A percentile compares a stretch with the other conserved stretches of the same genome.
phyloP scores from a whole-genome alignment of 1,140 invertebrate species.

The Lucilia cuprina region DNA sequence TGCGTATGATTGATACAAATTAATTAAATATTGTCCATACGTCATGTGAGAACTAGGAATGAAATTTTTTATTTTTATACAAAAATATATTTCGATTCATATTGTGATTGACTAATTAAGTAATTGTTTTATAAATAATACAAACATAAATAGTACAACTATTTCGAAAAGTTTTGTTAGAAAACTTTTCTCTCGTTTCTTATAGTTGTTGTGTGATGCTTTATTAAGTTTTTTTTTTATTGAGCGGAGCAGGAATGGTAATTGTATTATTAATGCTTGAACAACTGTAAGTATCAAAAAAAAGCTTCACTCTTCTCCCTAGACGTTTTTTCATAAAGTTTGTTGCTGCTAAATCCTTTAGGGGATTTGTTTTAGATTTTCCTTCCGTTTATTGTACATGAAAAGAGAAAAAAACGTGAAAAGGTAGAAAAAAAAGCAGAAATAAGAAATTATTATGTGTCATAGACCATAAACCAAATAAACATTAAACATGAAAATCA shows the following conservation, averaged over 20 bases:
- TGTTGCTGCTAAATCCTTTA: not conserved
- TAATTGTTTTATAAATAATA: not conserved
- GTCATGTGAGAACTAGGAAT: not conserved
- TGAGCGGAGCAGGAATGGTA: not conserved
- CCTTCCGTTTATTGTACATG: not conserved
- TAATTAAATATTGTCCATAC: not conserved
- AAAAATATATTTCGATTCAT: no score
- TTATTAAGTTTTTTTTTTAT: no score
- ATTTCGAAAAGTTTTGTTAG: no score
- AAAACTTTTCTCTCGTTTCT: no score
- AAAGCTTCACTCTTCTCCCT: not conserved
- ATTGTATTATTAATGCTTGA: conserved; percentile 4
- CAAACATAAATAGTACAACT: not conserved
- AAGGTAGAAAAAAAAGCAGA: not conserved
- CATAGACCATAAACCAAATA: conserved; percentile 4
- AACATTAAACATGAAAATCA: conserved; percentile 15
- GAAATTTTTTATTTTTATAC: no score
- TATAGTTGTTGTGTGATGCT: no score
- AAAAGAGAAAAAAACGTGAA: no score
- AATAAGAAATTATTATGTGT: not conserved
- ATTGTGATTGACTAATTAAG: not conserved
- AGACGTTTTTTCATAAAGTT: not conserved
- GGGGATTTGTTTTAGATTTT: not conserved
- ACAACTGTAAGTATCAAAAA: not conserved
- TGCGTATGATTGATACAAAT: not conserved